Percentiles rank a stretch among this genome's conserved stretches.
These are phyloP conservation scores for Echeneis naucrates DNA, from an alignment of 2,797 vertebrate genomes.

Conservation along the genomic window DNA sequence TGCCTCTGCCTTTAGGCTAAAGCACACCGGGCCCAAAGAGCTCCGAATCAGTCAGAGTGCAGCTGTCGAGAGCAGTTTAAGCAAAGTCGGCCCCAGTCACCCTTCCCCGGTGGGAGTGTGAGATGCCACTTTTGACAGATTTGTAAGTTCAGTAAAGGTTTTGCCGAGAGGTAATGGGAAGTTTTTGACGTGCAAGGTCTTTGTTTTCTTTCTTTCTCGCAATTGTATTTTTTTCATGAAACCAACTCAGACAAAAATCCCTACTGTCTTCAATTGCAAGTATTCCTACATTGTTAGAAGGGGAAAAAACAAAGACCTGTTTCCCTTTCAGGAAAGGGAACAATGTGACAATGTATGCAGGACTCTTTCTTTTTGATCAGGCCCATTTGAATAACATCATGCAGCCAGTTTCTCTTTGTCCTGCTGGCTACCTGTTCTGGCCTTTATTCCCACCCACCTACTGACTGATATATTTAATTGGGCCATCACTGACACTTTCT, in stretches of 20 bases:
- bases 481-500: conserved; percentile 37
- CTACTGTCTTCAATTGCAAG: not conserved
- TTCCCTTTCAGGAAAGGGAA: no score
- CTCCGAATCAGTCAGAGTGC: conserved; percentile 53
- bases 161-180: conserved; percentile 19
- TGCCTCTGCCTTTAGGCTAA: conserved; percentile 56
- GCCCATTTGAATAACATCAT: conserved; percentile 22
- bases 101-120: conserved; percentile 20
- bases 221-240: no score
- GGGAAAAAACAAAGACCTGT: no score
- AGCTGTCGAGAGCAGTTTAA: conserved; percentile 65
- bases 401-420: conserved; percentile 32
- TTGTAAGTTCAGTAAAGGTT: conserved; percentile 9
- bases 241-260: not conserved
- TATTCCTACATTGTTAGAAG: not conserved
- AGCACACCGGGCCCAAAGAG: conserved; percentile 45
- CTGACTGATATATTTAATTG: conserved; percentile 74
- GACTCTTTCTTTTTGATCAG: conserved; percentile 27
- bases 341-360: no score
- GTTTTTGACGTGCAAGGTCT: not conserved
- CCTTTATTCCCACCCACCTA: conserved; percentile 42
- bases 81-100: conserved; percentile 21
- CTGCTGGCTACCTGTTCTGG: not conserved
- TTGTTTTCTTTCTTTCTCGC: not conserved
- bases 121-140: conserved; percentile 47